These are phyloP conservation scores for Setophaga kirtlandii DNA, from an alignment of 2,113 vertebrate genomes.

Conservation along the genomic window DNA sequence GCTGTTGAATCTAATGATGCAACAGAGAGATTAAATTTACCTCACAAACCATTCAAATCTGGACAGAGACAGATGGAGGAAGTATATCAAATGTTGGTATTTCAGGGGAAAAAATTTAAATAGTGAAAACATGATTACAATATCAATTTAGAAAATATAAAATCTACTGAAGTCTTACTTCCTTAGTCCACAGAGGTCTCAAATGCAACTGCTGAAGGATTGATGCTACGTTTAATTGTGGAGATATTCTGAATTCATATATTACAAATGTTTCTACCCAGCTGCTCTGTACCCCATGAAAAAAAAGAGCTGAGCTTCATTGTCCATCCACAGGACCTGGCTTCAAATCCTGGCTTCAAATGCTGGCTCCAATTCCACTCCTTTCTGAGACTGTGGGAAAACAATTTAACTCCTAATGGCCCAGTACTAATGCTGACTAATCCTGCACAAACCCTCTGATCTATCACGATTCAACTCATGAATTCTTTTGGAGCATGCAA, in stretches of 20 bases:
- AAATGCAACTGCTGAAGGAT: neutral
- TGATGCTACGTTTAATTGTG: neutral
- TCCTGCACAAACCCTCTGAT: neutral
- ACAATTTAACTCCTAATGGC: conserved; percentile 3
- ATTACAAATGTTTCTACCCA: conserved; percentile 15
- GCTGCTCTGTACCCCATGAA: neutral
- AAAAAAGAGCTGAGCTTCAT: neutral
- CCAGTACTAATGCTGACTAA: neutral
- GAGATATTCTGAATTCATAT: neutral
- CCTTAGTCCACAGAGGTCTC: neutral
- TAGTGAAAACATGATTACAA: neutral
- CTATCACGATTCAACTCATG: neutral
- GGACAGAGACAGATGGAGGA: conserved; percentile 20
- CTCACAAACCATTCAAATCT: neutral
- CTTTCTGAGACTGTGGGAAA: neutral
- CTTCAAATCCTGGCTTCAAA: conserved; percentile 7
- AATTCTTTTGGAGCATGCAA: neutral
- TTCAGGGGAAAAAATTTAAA: neutral
- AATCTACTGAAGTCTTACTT: neutral
- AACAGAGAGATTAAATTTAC: neutral
- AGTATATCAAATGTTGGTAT: neutral
- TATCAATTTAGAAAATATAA: neutral
- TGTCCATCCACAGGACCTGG: neutral
- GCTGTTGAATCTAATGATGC: neutral
- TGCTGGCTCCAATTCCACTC: neutral